phyloP scores from a whole-genome alignment of 1,140 invertebrate genomes.

The Drosophila rhopaloa region DNA sequence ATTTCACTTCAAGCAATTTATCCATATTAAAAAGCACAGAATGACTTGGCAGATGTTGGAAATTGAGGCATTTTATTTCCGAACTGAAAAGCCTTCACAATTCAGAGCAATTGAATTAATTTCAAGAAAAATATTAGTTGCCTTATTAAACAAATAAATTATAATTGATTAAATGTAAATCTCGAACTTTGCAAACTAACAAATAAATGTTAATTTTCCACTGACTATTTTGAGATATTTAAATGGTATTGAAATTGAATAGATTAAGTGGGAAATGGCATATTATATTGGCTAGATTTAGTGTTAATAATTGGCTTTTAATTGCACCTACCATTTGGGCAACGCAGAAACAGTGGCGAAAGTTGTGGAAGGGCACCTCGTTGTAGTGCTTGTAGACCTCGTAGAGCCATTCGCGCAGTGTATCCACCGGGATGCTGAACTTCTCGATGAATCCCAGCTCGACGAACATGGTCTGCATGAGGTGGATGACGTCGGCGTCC shows the following conservation, averaged over 20 bases:
- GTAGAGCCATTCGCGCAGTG: conserved; percentile 90
- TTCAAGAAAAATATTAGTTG: too few relatives aligned
- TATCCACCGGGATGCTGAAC: conserved; percentile 91
- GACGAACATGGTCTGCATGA: conserved; percentile 93
- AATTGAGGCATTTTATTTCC: neutral
- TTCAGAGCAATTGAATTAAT: too few relatives aligned
- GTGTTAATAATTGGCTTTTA: too few relatives aligned
- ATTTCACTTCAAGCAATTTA: conserved; percentile 2
- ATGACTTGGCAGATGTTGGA: neutral
- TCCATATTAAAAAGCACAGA: neutral
- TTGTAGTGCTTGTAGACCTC: conserved; percentile 95
- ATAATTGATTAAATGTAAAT: too few relatives aligned
- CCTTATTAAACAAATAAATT: too few relatives aligned
- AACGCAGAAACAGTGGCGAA: conserved; percentile 95
- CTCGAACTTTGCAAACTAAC: too few relatives aligned
- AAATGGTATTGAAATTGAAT: too few relatives aligned
- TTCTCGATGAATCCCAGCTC: conserved; percentile 91
- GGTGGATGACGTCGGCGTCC: conserved; percentile 92
- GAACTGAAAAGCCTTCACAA: neutral
- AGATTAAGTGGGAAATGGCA: too few relatives aligned
- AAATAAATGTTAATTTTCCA: too few relatives aligned
- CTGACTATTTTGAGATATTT: too few relatives aligned
- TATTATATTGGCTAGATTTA: too few relatives aligned
- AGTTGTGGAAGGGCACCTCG: conserved; percentile 96
- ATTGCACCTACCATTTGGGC: conserved; percentile 91